These are phyloP conservation scores for Manacus vitellinus DNA, from an alignment of 2,113 vertebrate genomes.

Conservation along the genomic window DNA sequence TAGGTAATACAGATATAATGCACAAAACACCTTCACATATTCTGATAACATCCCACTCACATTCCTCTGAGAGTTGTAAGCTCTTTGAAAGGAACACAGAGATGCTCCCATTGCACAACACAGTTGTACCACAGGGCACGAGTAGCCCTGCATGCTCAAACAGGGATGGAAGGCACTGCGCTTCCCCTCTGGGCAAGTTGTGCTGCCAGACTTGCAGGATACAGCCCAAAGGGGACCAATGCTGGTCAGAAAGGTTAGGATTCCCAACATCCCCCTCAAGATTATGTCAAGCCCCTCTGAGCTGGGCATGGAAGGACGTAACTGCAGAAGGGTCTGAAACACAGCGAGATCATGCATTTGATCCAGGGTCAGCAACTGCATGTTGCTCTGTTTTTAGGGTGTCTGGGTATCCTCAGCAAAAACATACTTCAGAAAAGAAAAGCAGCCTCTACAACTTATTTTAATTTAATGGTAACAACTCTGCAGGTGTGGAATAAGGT, in stretches of 20 bases:
- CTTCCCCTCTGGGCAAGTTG: background rate
- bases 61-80: background rate
- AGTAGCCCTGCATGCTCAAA: background rate
- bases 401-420: background rate
- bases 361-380: background rate
- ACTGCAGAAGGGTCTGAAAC: background rate
- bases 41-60: background rate
- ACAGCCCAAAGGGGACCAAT: rapidly evolving
- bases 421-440: background rate
- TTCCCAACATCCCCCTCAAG: background rate
- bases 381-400: background rate
- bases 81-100: background rate
- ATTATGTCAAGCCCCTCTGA: background rate
- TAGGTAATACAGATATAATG: background rate
- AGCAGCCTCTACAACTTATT: background rate
- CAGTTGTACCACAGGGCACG: background rate
- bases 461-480: background rate
- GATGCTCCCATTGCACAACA: background rate
- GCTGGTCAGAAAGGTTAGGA: background rate
- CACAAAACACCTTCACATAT: background rate
- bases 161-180: background rate
- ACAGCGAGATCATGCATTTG: background rate
- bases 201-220: background rate
- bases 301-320: background rate
- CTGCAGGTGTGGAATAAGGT: constrained; percentile 48